phyloP scores from a whole-genome alignment of 2,113 vertebrate genomes.

The Cygnus buccinator region DNA sequence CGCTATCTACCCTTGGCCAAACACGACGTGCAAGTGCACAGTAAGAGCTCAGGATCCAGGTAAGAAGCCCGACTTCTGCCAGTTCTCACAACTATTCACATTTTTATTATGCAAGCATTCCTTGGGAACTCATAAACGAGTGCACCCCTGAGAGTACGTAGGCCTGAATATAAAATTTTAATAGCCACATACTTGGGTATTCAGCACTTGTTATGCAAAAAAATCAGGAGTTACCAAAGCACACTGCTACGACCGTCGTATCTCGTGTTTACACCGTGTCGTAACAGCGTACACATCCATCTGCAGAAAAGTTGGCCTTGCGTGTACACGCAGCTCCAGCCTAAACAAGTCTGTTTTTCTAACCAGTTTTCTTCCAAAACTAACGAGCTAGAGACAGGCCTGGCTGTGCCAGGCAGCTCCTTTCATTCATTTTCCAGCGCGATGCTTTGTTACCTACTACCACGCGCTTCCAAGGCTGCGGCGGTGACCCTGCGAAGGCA shows the following conservation, averaged over 20 bases:
- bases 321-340: accelerated
- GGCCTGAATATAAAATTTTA: neutral
- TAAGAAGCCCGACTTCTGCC: neutral
- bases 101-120: neutral
- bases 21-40: accelerated
- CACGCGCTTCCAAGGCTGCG: accelerated
- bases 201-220: neutral
- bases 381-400: neutral
- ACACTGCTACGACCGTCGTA: neutral
- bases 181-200: accelerated
- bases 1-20: neutral
- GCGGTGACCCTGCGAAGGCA: accelerated
- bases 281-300: accelerated
- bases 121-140: accelerated
- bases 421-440: neutral
- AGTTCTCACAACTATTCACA: neutral
- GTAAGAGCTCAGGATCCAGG: neutral
- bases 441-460: neutral
- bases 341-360: neutral
- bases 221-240: neutral
- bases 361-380: neutral
- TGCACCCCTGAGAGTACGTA: accelerated
- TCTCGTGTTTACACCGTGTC: no score
- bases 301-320: neutral
- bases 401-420: neutral